Evolutionary conservation across 2,113 vertebrate species (phyloP).

Genomic region (Acrocephalus kingi): DNA sequence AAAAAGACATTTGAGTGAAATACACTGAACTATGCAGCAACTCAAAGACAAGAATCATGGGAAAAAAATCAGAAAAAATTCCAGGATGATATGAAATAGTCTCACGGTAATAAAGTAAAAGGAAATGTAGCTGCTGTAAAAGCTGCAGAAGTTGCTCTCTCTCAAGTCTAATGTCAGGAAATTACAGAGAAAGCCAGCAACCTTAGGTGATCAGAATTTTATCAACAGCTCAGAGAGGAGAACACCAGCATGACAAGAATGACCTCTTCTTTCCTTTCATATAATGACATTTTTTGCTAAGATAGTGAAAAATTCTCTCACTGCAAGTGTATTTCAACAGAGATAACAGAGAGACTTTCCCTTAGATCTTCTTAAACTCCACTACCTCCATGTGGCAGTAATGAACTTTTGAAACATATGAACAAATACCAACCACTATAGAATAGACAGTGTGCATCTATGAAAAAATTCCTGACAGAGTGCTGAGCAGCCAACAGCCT

Average conservation of each 20-base stretch:
- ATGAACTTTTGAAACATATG: neutral
- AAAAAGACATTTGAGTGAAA: neutral
- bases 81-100: neutral
- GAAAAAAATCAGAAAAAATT: neutral
- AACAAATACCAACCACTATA: neutral
- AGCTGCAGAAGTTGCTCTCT: neutral
- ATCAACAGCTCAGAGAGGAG: neutral
- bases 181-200: conserved; percentile 28
- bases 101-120: neutral
- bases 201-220: neutral
- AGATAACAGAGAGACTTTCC: neutral
- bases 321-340: neutral
- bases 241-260: conserved; percentile 33
- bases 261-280: conserved; percentile 30
- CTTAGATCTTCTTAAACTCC: conserved; percentile 10
- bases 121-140: neutral
- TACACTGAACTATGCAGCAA: neutral
- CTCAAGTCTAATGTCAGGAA: neutral
- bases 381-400: neutral
- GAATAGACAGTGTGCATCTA: neutral
- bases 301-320: neutral
- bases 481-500: neutral
- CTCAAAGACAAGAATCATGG: neutral
- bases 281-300: conserved; percentile 6
- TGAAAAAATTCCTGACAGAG: neutral